A percentile compares a stretch with the other conserved stretches of the same genome.
phyloP scores from a whole-genome alignment of 2,888 invertebrate genomes.

The Drosophila setosimentum region DNA sequence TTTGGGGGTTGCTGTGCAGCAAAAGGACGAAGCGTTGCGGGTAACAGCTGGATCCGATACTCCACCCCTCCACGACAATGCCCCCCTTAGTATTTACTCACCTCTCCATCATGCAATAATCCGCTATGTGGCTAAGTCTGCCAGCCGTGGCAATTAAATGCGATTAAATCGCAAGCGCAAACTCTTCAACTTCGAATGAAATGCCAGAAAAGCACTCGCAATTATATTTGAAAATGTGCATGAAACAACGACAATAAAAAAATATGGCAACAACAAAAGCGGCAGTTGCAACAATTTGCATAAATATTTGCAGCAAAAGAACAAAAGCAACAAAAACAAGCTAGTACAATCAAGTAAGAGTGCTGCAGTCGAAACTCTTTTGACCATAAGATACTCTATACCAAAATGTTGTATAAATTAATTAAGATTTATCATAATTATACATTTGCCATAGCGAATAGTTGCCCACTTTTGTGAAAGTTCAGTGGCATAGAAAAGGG shows the following conservation, averaged over 20 bases:
- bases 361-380: not conserved
- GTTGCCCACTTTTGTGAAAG: not conserved
- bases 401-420: not conserved
- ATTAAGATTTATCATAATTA: not conserved
- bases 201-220: slow-evolving; percentile 72
- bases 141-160: slow-evolving; percentile 71
- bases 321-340: slow-evolving; percentile 26
- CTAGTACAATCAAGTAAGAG: slow-evolving; percentile 12
- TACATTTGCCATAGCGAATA: not conserved
- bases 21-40: slow-evolving; percentile 44
- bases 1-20: slow-evolving; percentile 56
- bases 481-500: not conserved
- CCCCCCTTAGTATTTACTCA: not conserved
- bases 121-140: slow-evolving; percentile 50
- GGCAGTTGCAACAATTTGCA: slow-evolving; percentile 59
- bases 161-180: slow-evolving; percentile 77
- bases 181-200: slow-evolving; percentile 72
- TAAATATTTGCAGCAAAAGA: slow-evolving; percentile 70
- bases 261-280: slow-evolving; percentile 54
- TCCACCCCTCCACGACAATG: not conserved
- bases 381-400: slow-evolving; percentile 12
- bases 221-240: slow-evolving; percentile 77
- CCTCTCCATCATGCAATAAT: slow-evolving; percentile 43
- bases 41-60: slow-evolving; percentile 60
- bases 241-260: slow-evolving; percentile 64